Evolutionary conservation across 2,113 vertebrate genomes (phyloP).

Genomic region (Marcusenius ussheri): DNA sequence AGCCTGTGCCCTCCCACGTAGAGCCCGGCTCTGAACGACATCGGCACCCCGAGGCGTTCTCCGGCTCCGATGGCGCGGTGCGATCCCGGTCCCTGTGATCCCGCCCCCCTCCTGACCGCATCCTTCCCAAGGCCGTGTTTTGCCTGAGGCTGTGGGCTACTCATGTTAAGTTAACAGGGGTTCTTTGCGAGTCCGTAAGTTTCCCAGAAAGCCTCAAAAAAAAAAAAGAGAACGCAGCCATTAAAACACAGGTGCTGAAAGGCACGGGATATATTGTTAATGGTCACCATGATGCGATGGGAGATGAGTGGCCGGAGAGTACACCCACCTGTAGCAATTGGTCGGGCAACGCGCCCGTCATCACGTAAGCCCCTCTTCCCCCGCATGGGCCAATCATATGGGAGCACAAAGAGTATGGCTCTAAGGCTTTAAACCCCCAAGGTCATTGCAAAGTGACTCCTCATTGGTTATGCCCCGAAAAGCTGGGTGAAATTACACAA

Average conservation of each 20-base stretch:
- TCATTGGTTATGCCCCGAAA: background rate
- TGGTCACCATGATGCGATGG: background rate
- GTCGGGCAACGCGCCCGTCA: background rate
- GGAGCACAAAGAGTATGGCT: background rate
- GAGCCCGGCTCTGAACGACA: background rate
- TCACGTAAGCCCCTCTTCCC: background rate
- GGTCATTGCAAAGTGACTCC: background rate
- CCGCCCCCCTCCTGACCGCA: background rate
- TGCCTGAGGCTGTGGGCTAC: background rate
- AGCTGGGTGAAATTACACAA: background rate
- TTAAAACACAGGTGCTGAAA: background rate
- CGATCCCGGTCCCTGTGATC: background rate
- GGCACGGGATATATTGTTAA: background rate
- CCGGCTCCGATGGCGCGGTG: background rate
- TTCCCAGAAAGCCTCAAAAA: background rate
- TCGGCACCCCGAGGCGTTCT: background rate
- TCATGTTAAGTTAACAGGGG: background rate
- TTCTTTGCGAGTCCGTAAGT: background rate
- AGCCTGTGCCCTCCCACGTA: background rate
- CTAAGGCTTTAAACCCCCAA: background rate
- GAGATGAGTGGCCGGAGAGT: background rate
- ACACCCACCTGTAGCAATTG: background rate
- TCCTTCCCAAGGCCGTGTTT: background rate
- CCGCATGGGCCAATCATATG: background rate
- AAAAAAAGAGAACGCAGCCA: background rate